Base-by-base conservation (phyloP, 2,113 vertebrate genomes). In the Pampusana beccarii region DNA sequence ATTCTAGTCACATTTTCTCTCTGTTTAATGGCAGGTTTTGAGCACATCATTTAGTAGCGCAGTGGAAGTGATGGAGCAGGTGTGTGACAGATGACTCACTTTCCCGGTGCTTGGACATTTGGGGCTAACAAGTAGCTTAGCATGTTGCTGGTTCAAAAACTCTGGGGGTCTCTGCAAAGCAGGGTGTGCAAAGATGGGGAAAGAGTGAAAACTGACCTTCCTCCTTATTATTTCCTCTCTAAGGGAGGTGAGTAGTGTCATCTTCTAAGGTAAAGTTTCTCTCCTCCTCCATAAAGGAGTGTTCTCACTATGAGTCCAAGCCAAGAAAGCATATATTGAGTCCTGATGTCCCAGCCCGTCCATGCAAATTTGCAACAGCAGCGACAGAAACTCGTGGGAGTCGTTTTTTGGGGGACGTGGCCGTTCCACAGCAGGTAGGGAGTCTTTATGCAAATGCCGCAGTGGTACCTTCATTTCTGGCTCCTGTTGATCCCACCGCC, bases 401-500 rank as follows among this genome's bases (percentile, higher is more conserved):
- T 85, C 14, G 4, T 82, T 94, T 33, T 94, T 33, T 86, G 80
- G 91, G 89, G 78, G 58, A 66, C 0, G 0, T 87, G 86, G 70
- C 44, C 16, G 8, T 73, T 95, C 92, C 91, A 46, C 56, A 66
- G 66, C 80, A 93, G 91, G 86, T 89, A 85, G 88, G 83, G 83
- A 95, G 89, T 46, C 73, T 58, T 96, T 93, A 95, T 94, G 93
- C 80, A 96, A 91, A 93, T 89, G 21, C 70, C 16, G 9, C 86
- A 87, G 89, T 58, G 36, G 70, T 92, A 69, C 93, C 91, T 95
- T 93, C 91, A 61, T 77, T 83, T 93, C 36, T 67, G 67, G 86
- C 81, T 96, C 81, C 94, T 90, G 89, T 93, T 96, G 95, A 93
- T 93, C 83, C 95, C 84, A 95, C 62, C 25, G 10, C 74, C 94